These are phyloP conservation scores for Drosophila tsacasi DNA, from an alignment of 1,140 invertebrate genomes.

Conservation along the genomic window DNA sequence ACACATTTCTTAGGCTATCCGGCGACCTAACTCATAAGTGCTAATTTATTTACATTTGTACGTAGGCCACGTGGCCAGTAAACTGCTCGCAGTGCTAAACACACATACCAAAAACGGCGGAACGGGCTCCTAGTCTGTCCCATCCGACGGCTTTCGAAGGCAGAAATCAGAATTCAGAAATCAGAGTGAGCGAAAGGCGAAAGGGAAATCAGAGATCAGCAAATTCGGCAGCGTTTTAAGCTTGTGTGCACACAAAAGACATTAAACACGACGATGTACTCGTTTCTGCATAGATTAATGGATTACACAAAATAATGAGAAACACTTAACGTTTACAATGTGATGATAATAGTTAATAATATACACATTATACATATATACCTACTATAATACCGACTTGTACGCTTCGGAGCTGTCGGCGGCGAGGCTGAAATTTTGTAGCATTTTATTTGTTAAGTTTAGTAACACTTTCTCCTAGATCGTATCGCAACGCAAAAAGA, in stretches of 20 bases:
- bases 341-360: constrained; percentile 83
- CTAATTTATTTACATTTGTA: constrained; percentile 74
- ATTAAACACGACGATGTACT: constrained; percentile 68
- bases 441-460: constrained; percentile 83
- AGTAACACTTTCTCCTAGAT: constrained; percentile 73
- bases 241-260: constrained; percentile 75
- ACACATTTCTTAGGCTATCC: constrained; percentile 69
- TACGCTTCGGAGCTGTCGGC: constrained; percentile 62
- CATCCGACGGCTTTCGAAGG: constrained; percentile 28
- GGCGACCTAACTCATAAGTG: constrained; percentile 65
- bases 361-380: constrained; percentile 61
- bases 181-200: constrained; percentile 22
- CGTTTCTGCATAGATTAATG: constrained; percentile 77
- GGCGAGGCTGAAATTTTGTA: constrained; percentile 78
- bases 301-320: constrained; percentile 63
- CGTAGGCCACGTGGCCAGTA: constrained; percentile 49
- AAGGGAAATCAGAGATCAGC: constrained; percentile 24
- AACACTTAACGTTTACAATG: constrained; percentile 81
- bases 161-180: constrained; percentile 27
- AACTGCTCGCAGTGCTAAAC: constrained; percentile 46
- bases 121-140: constrained; percentile 30
- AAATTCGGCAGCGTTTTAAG: constrained; percentile 66
- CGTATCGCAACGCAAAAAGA: constrained; percentile 49
- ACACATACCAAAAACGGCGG: constrained; percentile 48
- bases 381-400: constrained; percentile 62